phyloP scores from a whole-genome alignment of 2,888 invertebrate species.

The Rhamphomyia laevipes region DNA sequence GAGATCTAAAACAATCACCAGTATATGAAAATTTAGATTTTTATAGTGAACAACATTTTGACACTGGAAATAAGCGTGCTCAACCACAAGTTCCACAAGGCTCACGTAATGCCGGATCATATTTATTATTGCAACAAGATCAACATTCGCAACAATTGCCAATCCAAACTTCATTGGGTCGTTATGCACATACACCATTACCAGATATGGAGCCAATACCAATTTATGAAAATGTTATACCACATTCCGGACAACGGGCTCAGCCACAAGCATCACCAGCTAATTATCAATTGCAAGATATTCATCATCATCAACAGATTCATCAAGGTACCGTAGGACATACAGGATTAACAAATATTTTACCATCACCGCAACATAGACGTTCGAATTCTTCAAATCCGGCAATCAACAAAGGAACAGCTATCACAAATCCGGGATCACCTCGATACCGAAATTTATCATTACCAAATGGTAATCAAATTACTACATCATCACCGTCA shows the following conservation, averaged over 20 bases:
- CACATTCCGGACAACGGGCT: constrained; percentile 41
- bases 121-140: too few species aligned
- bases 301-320: constrained; percentile 10
- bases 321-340: constrained; percentile 6
- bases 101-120: constrained; percentile 14
- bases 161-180: neutral
- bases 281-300: constrained; percentile 29
- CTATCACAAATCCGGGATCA: neutral
- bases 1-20: constrained; percentile 35
- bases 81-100: constrained; percentile 69
- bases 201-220: constrained; percentile 43
- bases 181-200: constrained; percentile 40
- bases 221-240: constrained; percentile 54
- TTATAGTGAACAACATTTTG: constrained; percentile 46
- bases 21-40: constrained; percentile 79
- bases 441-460: constrained; percentile 32
- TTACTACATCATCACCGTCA: neutral
- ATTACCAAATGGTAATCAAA: constrained; percentile 20
- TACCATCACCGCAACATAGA: constrained; percentile 18
- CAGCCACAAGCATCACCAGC: constrained; percentile 38
- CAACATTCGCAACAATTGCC: neutral
- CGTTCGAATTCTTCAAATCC: constrained; percentile 30
- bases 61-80: constrained; percentile 48
- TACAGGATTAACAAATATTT: neutral
- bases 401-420: constrained; percentile 17